Evolutionary conservation across 2,113 vertebrate genomes (phyloP), one percentile per base, ranked within the genome.

Genomic region (Capra hircus): DNA sequence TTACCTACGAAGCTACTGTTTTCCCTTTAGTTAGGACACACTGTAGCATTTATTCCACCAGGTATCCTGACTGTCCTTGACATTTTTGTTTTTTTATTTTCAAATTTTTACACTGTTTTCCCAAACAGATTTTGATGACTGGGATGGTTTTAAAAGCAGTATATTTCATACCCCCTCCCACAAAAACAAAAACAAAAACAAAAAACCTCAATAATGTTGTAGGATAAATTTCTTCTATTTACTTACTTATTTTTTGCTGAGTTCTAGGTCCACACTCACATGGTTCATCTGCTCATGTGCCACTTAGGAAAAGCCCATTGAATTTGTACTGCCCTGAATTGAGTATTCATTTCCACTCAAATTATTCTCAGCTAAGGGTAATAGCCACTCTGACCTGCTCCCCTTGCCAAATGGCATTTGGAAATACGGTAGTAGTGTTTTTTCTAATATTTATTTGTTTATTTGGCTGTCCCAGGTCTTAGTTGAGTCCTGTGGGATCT

Each of bases 111-210:
- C 33, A 60, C 10, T 15, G 7, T 33, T 82, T 91, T 83, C 19
- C 50, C n/a, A 88, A 83, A 57, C 33, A 92, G 4, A 80, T 43
- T 43, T 77, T 27, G 71, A 96, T 74, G 27, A 80, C 27, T 15
- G 4, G 5, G 14, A 36, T 9, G 23, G 1, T 57, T 97, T 94
- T 78, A 48, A 80, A 64, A 95, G 57, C 10, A 90, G 0, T 43
- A 0, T 10, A 36, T 52, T 90, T 30, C 3, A 78, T 78, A 93
- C 1, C n/a, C 4, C 12, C 2, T 13, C 7, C 12, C 14, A 0
- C 12, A 1, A 1, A 21, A 21, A n/a, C 10, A 59, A 4, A 2
- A 27, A 11, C 11, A 25, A 55, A 55, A 23, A 19, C 0, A 3
- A 14, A 74, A 88, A 48, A 33, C 2, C 25, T 7, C 52, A n/a